phyloP scores from a whole-genome alignment of 2,113 vertebrate species.

The Nothoprocta perdicaria region DNA sequence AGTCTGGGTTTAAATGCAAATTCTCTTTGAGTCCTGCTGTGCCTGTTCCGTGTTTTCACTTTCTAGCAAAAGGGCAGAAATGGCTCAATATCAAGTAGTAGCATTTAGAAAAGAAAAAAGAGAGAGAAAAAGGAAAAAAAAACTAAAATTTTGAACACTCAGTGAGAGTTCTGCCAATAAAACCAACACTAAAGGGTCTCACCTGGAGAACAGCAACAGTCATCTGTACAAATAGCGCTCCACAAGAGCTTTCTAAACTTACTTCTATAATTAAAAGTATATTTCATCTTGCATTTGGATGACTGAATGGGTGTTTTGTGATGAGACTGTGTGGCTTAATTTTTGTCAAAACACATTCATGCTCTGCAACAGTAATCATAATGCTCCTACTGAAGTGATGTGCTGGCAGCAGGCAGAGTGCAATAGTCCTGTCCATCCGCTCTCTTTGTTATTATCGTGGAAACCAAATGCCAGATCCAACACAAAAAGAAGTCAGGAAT shows the following conservation, averaged over 20 bases:
- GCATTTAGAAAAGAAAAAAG: neutral
- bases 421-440: neutral
- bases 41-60: neutral
- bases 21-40: neutral
- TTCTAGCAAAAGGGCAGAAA: slow-evolving; percentile 17
- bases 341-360: slow-evolving; percentile 35
- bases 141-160: neutral
- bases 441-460: neutral
- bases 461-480: neutral
- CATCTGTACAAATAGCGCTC: neutral
- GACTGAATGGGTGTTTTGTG: slow-evolving; percentile 7
- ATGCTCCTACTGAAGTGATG: neutral
- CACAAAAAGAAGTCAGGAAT: neutral
- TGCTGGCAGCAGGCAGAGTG: neutral
- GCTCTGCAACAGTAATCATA: slow-evolving; percentile 2
- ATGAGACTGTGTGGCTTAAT: slow-evolving; percentile 54
- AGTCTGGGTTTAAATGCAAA: slow-evolving; percentile 31
- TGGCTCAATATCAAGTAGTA: slow-evolving; percentile 16
- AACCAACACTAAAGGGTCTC: neutral
- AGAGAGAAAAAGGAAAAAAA: neutral
- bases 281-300: slow-evolving; percentile 17
- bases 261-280: slow-evolving; percentile 23
- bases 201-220: neutral
- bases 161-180: neutral
- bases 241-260: slow-evolving; percentile 31